Percentiles rank a stretch among this genome's conserved stretches.
These are phyloP conservation scores for Turdus rufiventris DNA, from an alignment of 2,113 vertebrate genomes.

Conservation along the genomic window DNA sequence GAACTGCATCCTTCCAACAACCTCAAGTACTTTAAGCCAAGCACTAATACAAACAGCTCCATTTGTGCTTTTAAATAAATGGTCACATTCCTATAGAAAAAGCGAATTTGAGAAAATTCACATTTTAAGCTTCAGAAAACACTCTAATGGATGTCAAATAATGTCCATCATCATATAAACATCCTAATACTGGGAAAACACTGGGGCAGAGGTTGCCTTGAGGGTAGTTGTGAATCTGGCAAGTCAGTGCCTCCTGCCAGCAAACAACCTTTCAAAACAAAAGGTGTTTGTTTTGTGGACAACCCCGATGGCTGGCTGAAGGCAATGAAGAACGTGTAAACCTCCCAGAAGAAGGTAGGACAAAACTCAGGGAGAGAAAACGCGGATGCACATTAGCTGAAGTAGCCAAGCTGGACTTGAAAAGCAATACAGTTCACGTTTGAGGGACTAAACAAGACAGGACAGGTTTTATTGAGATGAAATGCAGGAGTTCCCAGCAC, in stretches of 20 bases:
- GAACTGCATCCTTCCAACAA: background rate
- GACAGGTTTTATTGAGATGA: background rate
- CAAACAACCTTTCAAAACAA: background rate
- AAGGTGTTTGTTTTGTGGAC: constrained; percentile 5
- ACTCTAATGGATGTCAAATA: background rate
- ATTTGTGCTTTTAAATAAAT: background rate
- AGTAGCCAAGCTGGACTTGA: background rate
- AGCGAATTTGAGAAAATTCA: background rate
- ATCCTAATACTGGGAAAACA: background rate
- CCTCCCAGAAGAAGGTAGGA: background rate
- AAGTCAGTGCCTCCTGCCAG: background rate
- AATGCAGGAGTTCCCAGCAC: background rate
- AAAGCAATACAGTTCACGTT: background rate
- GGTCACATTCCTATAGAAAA: background rate
- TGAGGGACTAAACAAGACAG: background rate
- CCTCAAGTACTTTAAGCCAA: background rate
- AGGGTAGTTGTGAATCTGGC: background rate
- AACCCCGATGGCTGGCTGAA: background rate
- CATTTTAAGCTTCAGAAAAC: background rate
- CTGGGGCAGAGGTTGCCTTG: background rate
- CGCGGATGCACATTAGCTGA: background rate
- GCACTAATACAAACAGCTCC: background rate
- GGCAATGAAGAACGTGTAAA: background rate
- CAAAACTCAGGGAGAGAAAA: background rate
- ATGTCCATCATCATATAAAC: background rate